Evolutionary conservation across 1,140 invertebrate species (phyloP), one percentile per base, ranked within the genome.

Genomic region (Vanessa atalanta): DNA sequence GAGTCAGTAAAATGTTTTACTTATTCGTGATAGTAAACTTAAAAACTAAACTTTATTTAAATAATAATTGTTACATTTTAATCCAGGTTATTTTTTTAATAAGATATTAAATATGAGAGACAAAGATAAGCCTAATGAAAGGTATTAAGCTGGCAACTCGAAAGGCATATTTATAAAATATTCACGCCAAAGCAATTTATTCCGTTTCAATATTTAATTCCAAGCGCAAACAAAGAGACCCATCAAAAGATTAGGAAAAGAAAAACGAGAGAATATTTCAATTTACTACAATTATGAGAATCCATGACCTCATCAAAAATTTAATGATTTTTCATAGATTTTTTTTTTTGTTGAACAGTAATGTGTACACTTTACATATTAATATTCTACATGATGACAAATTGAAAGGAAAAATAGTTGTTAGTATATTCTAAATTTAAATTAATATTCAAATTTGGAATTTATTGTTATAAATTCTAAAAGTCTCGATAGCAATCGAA

Each of bases 241-340:
- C 64, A 72, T 72, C 43, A 72, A 76, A 76, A 76, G 74, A 72
- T 76, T 65, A 65, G 66, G 61, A 47, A 55, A 31, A 63, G 50
- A 53, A 72, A 23, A 50, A 65, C 70, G 69, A 71, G 50, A 13
- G 37, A 48, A 50, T 55, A 65, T 72, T 72, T 72, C 47, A 66
- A 66, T 72, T 72, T 72, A 47, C 51, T 31, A 72, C 70, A 65
- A 48, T 72, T 66, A 53, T 53, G 50, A 53, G 50, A 53, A 53
- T 53, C 50, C 50, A 53, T 53, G 50, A 53, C 50, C 50, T 16
- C n/a, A 53, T 53, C 15, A n/a, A n/a, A n/a, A 50, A 43, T 9
- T 14, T 7, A 53, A 53, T 4, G n/a, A 53, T n/a, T 53, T 53
- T 7, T n/a, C 5, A 6, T 7, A 7, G 50, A n/a, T 2, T 16